Evolutionary conservation across 2,797 vertebrate species (phyloP), one percentile per base, ranked within the genome.

Genomic region (Rhinichthys osculus): DNA sequence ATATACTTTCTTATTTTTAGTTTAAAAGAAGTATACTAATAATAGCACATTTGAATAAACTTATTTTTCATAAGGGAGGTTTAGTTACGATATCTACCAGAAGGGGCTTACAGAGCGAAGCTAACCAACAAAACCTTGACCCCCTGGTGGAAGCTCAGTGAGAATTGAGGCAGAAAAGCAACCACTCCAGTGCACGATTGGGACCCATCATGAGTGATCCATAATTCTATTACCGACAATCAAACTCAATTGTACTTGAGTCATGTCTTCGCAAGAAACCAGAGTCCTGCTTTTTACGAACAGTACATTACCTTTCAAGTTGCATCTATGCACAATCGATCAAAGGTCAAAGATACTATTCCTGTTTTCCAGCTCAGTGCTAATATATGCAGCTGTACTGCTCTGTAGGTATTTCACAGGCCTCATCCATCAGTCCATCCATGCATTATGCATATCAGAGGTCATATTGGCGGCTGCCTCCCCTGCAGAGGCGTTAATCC

Each of bases 361-460:
- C 82, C 78, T 86, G 86, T 86, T 90, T 90, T 87, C 76, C 71
- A 85, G 84, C 84, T 76, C 66, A 72, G 76, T 66, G 69, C 82
- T 90, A 90, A 89, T 89, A 78, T 88, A 88, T 88, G 87, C 88
- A 73, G 86, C 81, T 47, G 73, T 78, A 87, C 87, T 82, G 82
- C 87, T 90, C 87, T 86, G 86, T 88, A 89, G 83, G 86, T 89
- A 87, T 87, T 89, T 88, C 62, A 69, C 88, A 80, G 71, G 81
- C 81, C 88, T 89, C 87, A 90, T 91, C 88, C 89, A 90, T 91
- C 87, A 91, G 89, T 90, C 87, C 73, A 89, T 88, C 88, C 88
- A 90, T 91, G 89, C 89, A 90, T 91, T 90, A 89, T 89, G 87
- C 84, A 90, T 90, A 91, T 91, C 89, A 87, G 85, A 81, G 88